A percentile compares a stretch with the other conserved stretches of the same genome.
These are phyloP conservation scores for Acrobeloides nanus DNA, from an alignment of 2,888 invertebrate species.

Conservation along the genomic window DNA sequence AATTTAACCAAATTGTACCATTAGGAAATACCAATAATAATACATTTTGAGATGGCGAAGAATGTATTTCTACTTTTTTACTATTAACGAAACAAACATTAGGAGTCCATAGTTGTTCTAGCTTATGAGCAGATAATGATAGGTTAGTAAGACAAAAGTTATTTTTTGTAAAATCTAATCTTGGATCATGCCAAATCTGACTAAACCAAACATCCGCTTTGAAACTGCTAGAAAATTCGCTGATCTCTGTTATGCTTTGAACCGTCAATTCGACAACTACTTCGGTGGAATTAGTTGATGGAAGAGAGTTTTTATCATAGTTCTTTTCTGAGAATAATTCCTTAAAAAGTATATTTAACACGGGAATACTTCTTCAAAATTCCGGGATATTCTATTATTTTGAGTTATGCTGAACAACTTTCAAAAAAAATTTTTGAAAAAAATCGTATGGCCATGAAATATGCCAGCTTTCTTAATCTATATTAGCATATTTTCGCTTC, in stretches of 20 bases:
- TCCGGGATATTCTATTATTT: too few species aligned
- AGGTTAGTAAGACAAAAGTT: conserved; percentile 50
- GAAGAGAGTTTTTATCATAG: conserved; percentile 53
- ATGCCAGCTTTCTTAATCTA: too few species aligned
- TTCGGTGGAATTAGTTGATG: conserved; percentile 42
- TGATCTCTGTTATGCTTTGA: conserved; percentile 50
- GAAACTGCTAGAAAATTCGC: conserved; percentile 49
- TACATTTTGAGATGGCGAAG: conserved; percentile 50
- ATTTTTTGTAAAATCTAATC: conserved; percentile 43
- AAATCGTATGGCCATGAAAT: too few species aligned
- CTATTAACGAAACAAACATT: conserved; percentile 54
- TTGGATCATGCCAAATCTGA: conserved; percentile 50
- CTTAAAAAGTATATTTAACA: conserved; percentile 23
- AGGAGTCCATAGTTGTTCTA: conserved; percentile 52
- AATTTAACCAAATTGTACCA: conserved; percentile 28
- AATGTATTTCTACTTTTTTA: conserved; percentile 52
- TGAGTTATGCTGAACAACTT: too few species aligned
- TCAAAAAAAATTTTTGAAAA: too few species aligned
- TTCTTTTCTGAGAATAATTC: conserved; percentile 39
- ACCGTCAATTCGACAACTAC: conserved; percentile 52
- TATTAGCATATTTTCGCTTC: too few species aligned
- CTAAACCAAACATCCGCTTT: conserved; percentile 53
- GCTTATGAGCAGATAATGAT: conserved; percentile 48
- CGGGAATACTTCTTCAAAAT: too few species aligned
- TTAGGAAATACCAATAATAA: conserved; percentile 52